phyloP scores from a whole-genome alignment of 2,888 invertebrate genomes.

The Oligia fasciuncula region DNA sequence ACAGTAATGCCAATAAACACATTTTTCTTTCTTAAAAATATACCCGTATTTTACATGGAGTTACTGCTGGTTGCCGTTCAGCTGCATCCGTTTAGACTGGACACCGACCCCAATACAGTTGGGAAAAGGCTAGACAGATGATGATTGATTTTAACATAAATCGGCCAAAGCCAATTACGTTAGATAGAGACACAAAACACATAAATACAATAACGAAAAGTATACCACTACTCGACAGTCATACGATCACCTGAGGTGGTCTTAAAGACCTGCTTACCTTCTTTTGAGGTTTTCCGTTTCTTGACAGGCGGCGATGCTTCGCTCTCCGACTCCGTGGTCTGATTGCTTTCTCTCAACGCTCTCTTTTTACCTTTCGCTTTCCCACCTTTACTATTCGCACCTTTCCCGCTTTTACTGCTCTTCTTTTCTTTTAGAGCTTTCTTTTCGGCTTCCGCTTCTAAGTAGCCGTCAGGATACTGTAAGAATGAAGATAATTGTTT shows the following conservation, averaged over 20 bases:
- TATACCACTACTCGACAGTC: too few relatives aligned
- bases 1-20: too few relatives aligned
- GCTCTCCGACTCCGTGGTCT: slow-evolving; percentile 71
- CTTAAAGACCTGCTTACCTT: slow-evolving; percentile 28
- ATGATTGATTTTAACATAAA: too few relatives aligned
- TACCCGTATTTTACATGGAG: too few relatives aligned
- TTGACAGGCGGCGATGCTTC: slow-evolving; percentile 73
- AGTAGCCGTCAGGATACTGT: slow-evolving; percentile 93
- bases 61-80: background rate
- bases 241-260: too few relatives aligned
- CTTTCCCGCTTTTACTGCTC: slow-evolving; percentile 66
- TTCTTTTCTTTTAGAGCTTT: slow-evolving; percentile 79
- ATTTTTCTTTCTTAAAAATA: too few relatives aligned
- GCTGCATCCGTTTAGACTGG: too few relatives aligned
- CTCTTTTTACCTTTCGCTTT: slow-evolving; percentile 72
- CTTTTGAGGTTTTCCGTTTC: slow-evolving; percentile 66
- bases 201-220: too few relatives aligned
- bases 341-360: slow-evolving; percentile 75
- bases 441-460: slow-evolving; percentile 91
- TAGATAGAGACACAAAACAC: too few relatives aligned
- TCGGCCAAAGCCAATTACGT: too few relatives aligned
- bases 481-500: background rate
- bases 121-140: background rate
- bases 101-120: too few relatives aligned
- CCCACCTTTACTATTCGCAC: slow-evolving; percentile 35